These are phyloP conservation scores for Hydropsyche tenuis DNA, from an alignment of 1,140 invertebrate species.

Conservation along the genomic window DNA sequence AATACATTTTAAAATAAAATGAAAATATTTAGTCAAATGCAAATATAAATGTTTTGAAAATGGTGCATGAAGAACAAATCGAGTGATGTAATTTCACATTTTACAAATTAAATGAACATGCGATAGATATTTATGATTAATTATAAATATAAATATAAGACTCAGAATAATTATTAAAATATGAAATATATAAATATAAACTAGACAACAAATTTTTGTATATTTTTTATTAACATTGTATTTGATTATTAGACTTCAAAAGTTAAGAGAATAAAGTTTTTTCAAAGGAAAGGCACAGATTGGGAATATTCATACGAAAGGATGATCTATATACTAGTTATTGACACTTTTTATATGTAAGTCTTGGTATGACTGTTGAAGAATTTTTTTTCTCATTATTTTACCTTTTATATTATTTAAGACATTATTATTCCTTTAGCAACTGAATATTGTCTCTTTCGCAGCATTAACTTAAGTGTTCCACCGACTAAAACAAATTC, in stretches of 20 bases:
- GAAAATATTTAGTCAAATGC: too few relatives aligned
- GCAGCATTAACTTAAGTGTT: conserved; percentile 7
- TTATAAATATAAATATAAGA: too few relatives aligned
- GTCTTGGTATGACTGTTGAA: conserved; percentile 30
- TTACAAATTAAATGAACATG: too few relatives aligned
- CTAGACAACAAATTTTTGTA: too few relatives aligned
- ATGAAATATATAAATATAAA: background rate
- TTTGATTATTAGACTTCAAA: background rate
- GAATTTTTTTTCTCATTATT: too few relatives aligned
- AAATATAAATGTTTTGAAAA: too few relatives aligned
- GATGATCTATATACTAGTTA: conserved; percentile 45
- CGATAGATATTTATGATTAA: too few relatives aligned
- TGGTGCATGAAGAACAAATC: too few relatives aligned
- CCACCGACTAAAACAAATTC: background rate
- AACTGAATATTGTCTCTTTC: conserved; percentile 7
- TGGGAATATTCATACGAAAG: conserved; percentile 40
- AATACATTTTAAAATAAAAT: too few relatives aligned
- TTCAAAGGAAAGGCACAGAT: conserved; percentile 48
- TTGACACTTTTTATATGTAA: conserved; percentile 48
- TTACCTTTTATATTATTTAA: too few relatives aligned
- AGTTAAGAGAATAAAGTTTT: conserved; percentile 6
- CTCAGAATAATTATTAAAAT: background rate
- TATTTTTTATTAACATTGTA: background rate
- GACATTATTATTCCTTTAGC: too few relatives aligned
- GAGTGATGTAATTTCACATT: too few relatives aligned